A percentile compares a stretch with the other conserved stretches of the same genome.
Conservation (phyloP, 2,888 invertebrate species). For the Drosophila quasianomalipes region DNA sequence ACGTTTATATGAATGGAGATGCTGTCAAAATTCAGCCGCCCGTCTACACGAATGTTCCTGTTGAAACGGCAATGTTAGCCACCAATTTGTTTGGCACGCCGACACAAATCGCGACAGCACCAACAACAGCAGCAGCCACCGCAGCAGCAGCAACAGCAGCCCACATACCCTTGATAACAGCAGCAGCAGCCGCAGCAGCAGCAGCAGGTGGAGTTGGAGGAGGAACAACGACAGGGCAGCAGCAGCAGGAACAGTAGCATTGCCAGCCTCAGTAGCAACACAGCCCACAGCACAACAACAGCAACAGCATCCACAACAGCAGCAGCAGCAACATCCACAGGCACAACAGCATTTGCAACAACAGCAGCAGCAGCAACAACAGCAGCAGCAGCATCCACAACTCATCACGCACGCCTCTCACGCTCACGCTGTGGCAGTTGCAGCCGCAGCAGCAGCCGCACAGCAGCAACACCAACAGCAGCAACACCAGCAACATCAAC, state of each 20-base stretch:
- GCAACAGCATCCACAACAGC: conserved; percentile 35
- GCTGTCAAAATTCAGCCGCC: conserved; percentile 89
- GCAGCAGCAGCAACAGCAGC: conserved; percentile 75
- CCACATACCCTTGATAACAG: conserved; percentile 83
- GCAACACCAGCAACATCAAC: conserved; percentile 15
- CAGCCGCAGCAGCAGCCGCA: conserved; percentile 55
- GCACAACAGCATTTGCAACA: conserved; percentile 55
- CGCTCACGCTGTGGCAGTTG: conserved; percentile 61
- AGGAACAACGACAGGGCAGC: conserved; percentile 80
- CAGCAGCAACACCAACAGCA: conserved; percentile 56
- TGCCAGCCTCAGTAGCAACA: conserved; percentile 62
- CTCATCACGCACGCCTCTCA: conserved; percentile 63
- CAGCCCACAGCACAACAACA: conserved; percentile 47
- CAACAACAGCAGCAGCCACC: conserved; percentile 79
- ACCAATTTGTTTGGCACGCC: conserved; percentile 84
- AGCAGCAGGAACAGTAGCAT: conserved; percentile 71
- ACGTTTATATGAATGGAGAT: conserved; percentile 94
- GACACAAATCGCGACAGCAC: conserved; percentile 79
- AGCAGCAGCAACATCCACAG: conserved; percentile 40
- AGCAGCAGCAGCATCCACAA: conserved; percentile 57
- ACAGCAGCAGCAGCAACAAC: conserved; percentile 53
- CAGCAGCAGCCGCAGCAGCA: conserved; percentile 79
- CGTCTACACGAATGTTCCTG: conserved; percentile 89
- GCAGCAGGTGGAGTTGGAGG: conserved; percentile 81
- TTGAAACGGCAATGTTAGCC: conserved; percentile 87